Evolutionary conservation across 2,113 vertebrate species (phyloP).

Genomic region (Hypocryptadius cinnamomeus): DNA sequence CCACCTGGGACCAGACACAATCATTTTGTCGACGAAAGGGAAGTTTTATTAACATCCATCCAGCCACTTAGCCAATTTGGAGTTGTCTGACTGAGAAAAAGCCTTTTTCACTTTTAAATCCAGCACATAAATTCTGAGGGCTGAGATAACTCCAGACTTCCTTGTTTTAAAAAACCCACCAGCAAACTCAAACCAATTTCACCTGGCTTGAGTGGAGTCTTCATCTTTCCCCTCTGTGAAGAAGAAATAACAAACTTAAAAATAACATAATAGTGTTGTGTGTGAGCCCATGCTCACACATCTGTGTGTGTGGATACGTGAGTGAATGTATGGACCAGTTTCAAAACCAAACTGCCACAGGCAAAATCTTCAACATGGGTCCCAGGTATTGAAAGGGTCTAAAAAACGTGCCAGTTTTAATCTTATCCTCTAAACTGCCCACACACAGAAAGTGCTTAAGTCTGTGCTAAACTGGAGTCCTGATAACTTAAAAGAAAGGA

Average conservation of each 20-base stretch:
- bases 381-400: not conserved
- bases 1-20: conserved; percentile 8
- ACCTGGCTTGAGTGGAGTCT: not conserved
- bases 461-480: not conserved
- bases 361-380: not conserved
- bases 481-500: conserved; percentile 16
- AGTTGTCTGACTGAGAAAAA: conserved; percentile 30
- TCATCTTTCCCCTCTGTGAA: not conserved
- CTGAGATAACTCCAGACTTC: not conserved
- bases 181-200: not conserved
- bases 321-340: not conserved
- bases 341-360: not conserved
- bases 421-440: not conserved
- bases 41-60: conserved; percentile 45
- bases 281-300: not conserved
- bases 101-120: conserved; percentile 13
- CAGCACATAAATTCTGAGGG: not conserved
- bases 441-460: not conserved
- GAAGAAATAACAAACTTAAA: not conserved
- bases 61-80: not conserved
- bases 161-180: not conserved
- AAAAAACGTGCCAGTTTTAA: not conserved
- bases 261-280: not conserved
- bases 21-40: not conserved
- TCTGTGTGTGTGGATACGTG: fast-evolving